Conservation (phyloP, 2,113 vertebrate genomes). For the Cygnus atratus region DNA sequence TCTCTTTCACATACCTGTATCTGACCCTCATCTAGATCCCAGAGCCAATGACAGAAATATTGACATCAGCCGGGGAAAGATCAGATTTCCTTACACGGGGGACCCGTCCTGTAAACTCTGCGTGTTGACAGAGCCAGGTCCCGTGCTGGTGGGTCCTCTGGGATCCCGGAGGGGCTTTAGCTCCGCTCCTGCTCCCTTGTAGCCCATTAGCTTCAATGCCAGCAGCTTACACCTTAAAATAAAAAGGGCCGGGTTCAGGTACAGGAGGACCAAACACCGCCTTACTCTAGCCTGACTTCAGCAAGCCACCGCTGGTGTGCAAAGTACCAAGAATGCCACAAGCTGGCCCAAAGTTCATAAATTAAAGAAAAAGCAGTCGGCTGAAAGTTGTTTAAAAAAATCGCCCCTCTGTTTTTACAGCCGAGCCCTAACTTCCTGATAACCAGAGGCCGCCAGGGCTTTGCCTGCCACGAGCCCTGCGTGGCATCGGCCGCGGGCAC, state of each 20-base stretch:
- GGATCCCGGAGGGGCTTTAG: slow-evolving; percentile 15
- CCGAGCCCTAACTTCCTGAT: slow-evolving; percentile 7
- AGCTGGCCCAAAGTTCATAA: not conserved
- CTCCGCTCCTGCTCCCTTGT: not conserved
- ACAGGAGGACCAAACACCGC: not conserved
- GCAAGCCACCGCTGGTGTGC: not conserved
- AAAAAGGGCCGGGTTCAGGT: not conserved
- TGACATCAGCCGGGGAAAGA: slow-evolving; percentile 43
- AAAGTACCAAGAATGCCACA: not conserved
- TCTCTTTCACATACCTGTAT: slow-evolving; percentile 28
- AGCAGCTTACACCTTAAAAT: not conserved
- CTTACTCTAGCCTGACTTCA: not conserved
- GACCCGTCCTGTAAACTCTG: slow-evolving; percentile 54
- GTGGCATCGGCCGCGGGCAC: not conserved
- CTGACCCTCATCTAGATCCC: slow-evolving; percentile 57
- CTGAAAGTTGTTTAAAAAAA: not conserved
- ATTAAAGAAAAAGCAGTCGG: not conserved
- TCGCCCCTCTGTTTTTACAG: slow-evolving; percentile 32
- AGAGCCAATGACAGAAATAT: slow-evolving; percentile 61
- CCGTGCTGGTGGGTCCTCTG: slow-evolving; percentile 33
- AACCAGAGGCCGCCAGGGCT: slow-evolving; percentile 13
- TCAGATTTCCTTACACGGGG: slow-evolving; percentile 40
- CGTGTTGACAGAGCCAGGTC: slow-evolving; percentile 60
- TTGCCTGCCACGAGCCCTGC: not conserved
- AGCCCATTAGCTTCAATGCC: not conserved